These are phyloP conservation scores for Athetis lepigone DNA, from an alignment of 2,888 invertebrate genomes.

Conservation along the genomic window DNA sequence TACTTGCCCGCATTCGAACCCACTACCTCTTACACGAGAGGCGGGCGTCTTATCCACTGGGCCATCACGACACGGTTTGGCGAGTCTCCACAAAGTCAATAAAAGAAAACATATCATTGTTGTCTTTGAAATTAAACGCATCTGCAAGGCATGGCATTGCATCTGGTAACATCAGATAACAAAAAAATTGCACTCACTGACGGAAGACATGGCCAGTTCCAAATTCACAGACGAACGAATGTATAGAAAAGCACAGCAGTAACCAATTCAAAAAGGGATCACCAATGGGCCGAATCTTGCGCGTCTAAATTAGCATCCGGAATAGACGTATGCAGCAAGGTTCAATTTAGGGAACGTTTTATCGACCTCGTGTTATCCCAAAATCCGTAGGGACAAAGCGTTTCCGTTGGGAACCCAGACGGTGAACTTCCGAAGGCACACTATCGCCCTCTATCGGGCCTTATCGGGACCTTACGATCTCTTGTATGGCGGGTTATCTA, in stretches of 20 bases:
- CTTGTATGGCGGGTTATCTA: slow-evolving; percentile 61
- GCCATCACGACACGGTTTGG: too few relatives aligned
- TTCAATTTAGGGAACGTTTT: slow-evolving; percentile 61
- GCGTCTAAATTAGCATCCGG: slow-evolving; percentile 62
- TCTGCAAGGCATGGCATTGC: too few relatives aligned
- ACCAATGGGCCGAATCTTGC: slow-evolving; percentile 53
- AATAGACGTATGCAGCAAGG: slow-evolving; percentile 63
- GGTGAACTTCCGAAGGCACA: slow-evolving; percentile 73
- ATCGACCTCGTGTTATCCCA: slow-evolving; percentile 65
- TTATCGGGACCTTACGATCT: slow-evolving; percentile 69
- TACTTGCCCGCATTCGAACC: too few relatives aligned
- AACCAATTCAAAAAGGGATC: slow-evolving; percentile 46
- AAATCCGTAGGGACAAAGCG: slow-evolving; percentile 78
- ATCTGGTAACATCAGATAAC: too few relatives aligned
- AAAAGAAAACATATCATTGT: too few relatives aligned
- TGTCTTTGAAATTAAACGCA: too few relatives aligned
- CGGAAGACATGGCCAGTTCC: too few relatives aligned
- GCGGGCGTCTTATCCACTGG: too few relatives aligned
- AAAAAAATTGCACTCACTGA: too few relatives aligned
- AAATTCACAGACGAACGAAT: not conserved
- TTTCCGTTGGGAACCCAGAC: slow-evolving; percentile 76
- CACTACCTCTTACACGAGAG: too few relatives aligned
- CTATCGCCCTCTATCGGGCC: slow-evolving; percentile 73
- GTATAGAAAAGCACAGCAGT: not conserved
- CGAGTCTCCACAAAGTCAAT: too few relatives aligned